Evolutionary conservation across 2,797 vertebrate species (phyloP).

Genomic region (Coreius guichenoti): DNA sequence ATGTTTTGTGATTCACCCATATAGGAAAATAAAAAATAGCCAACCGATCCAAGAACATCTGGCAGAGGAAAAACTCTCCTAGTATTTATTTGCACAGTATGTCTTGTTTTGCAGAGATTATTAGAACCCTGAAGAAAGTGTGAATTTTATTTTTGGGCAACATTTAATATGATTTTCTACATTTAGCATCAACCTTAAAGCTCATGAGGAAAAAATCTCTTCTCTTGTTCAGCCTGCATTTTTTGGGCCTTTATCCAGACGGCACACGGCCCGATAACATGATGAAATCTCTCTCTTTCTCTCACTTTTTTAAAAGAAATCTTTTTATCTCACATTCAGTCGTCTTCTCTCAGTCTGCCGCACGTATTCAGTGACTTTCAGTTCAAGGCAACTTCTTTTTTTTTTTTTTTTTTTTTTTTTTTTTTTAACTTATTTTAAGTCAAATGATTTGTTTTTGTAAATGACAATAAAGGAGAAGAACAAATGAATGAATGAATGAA

Average conservation of each 20-base stretch:
- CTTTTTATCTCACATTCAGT: not conserved
- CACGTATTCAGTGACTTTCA: constrained; percentile 49
- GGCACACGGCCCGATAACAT: not conserved
- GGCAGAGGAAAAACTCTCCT: constrained; percentile 53
- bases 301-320: not conserved
- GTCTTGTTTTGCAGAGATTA: constrained; percentile 50
- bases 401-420: constrained; percentile 51
- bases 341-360: not conserved
- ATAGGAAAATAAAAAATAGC: constrained; percentile 60
- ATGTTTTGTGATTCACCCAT: constrained; percentile 63
- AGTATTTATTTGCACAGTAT: constrained; percentile 72
- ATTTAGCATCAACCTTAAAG: constrained; percentile 15
- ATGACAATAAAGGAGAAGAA: constrained; percentile 63
- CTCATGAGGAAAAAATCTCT: not conserved
- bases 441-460: constrained; percentile 61
- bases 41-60: constrained; percentile 57
- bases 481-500: constrained; percentile 12
- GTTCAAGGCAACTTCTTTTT: constrained; percentile 46
- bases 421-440: constrained; percentile 60
- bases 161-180: constrained; percentile 23
- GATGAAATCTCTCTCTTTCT: not conserved
- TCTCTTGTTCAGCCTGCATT: not conserved
- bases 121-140: constrained; percentile 31
- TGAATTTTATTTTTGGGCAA: not conserved
- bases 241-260: not conserved